Evolutionary conservation across 2,113 vertebrate genomes (phyloP).

Genomic region (Chaetops frenatus): DNA sequence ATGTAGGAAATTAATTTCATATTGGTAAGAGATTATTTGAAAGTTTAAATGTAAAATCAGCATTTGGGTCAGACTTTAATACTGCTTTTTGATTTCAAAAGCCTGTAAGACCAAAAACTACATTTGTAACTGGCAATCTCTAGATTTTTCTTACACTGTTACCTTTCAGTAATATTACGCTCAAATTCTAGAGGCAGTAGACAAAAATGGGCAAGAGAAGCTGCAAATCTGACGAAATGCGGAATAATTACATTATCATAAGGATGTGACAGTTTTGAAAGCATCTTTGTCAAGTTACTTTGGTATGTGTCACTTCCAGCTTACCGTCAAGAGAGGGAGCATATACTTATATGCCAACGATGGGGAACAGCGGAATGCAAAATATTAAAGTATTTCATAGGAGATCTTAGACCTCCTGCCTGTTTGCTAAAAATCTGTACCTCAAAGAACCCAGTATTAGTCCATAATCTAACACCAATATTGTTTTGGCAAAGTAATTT

Average conservation of each 20-base stretch:
- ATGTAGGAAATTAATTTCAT: neutral
- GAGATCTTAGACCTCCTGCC: neutral
- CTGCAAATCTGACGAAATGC: neutral
- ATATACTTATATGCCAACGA: neutral
- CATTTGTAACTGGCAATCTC: fast-evolving
- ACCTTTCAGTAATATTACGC: neutral
- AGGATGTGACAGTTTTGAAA: neutral
- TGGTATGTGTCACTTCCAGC: neutral
- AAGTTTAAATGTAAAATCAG: neutral
- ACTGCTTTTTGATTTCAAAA: neutral
- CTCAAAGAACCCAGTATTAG: neutral
- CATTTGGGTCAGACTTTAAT: neutral
- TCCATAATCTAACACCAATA: neutral
- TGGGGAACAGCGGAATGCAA: neutral
- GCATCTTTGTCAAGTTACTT: conserved; percentile 4
- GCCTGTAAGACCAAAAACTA: neutral
- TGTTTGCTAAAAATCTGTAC: neutral
- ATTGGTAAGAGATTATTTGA: neutral
- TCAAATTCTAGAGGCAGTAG: neutral
- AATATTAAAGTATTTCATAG: neutral
- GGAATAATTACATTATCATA: neutral
- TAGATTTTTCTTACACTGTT: neutral
- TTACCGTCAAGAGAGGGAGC: neutral
- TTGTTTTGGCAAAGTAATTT: neutral
- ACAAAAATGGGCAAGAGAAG: neutral